Base-by-base conservation (phyloP, 1,140 invertebrate species). In the Lepeophtheirus salmonis region DNA sequence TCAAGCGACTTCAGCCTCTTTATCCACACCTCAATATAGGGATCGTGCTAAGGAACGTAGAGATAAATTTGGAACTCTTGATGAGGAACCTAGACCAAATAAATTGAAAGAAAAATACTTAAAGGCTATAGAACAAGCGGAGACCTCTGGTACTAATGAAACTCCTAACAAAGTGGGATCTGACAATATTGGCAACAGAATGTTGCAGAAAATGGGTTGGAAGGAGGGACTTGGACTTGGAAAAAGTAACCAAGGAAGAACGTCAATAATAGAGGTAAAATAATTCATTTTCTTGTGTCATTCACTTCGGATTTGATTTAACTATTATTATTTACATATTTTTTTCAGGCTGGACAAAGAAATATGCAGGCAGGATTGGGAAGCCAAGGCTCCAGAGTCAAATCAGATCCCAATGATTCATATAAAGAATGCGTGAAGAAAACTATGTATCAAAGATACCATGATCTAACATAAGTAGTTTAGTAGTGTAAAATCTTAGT, bases 161-260 rank as follows among this genome's bases (percentile, higher is more conserved):
- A 41, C 6, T 10, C 6, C 30, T n/a, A 81, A 81, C 2, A 81
- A 79, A 0, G 77, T 95, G 52, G 83, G 85, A 14, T 81, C 83
- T 0, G 84, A 85, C 62, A 91, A 90, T 70, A 83, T 92, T 65
- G 90, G 90, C 1, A 94, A 83, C 72, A 86, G 87, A 71, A 75
- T 98, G 65, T 70, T 98, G 49, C 90, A 97, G 72, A 96, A 92
- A 73, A 97, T 97, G 94, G 95, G 95, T 0, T 98, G 95, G 94
- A 84, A 82, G 3, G 86, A 91, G 70, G 95, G 94, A 1, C 81
- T 89, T 77, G 95, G 95, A 0, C 73, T 97, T 12, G 95, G 94
- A 2, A 88, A 86, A 69, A 77, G 78, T 25, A 88, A 89, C 69
- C 91, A 97, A 74, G 92, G 92, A n/a, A 78, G 89, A 65, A 87